Evolutionary conservation across 1,140 invertebrate species (phyloP), one percentile per base, ranked within the genome.

Genomic region (Caenorhabditis remanei): DNA sequence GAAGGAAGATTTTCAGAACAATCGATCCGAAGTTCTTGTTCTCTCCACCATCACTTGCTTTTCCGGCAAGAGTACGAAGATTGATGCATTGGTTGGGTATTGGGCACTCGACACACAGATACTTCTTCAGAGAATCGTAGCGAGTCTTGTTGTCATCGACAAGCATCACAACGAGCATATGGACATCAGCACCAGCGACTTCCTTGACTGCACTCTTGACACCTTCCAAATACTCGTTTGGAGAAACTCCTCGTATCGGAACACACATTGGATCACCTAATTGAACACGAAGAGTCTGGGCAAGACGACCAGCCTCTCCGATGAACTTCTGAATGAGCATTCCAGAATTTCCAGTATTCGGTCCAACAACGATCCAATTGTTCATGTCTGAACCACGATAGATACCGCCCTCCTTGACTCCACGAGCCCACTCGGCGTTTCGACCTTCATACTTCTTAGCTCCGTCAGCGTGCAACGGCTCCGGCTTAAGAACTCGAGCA

Each of bases 61-160:
- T 85, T 48, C 87, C 87, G 40, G 79, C 63, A 56, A 88, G 84
- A 4, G 87, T 88, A 65, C 46, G 40, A 43, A 79, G 65, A 24
- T 67, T 61, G 19, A 88, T 83, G 19, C 83, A 82, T 21, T 88
- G 87, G 8, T 61, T 67, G n/a, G 87, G 87, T 19, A 88, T 63
- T 7, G 84, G 83, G 46, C 55, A 84, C 55, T 84, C 55, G 46
- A 84, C 83, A 41, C 87, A 88, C 13, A 88, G 84, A 11, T 21
- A 41, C 71, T 88, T 88, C 58, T 88, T 88, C 32, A 88, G 63
- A 55, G 61, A 82, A 43, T 88, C 87, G 67, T 88, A 88, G 32
- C 87, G 43, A 40, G 87, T 88, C 32, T 88, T 88, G 79, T 88
- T 88, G 67, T 88, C 87, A 32, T 88, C 87, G n/a, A 19, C 56